Evolutionary conservation across 2,888 invertebrate species (phyloP).

Genomic region (Phytoseiulus persimilis): DNA sequence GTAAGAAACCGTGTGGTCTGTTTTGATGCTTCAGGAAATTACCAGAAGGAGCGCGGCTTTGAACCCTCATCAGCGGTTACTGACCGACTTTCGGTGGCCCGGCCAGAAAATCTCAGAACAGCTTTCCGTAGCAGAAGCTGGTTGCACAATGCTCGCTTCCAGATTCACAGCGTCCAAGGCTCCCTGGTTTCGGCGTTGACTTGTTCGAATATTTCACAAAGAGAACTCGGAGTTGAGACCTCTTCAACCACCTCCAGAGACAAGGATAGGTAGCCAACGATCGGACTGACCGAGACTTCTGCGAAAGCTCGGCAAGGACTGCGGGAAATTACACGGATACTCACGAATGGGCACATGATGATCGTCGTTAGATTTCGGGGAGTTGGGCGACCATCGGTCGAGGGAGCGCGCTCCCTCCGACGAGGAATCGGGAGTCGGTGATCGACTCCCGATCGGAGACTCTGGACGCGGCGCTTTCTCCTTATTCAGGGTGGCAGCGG

Average conservation of each 20-base stretch:
- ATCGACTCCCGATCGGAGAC: constrained; percentile 26
- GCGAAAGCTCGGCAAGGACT: too few relatives aligned
- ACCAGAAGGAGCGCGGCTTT: background rate
- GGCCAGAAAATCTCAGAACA: background rate
- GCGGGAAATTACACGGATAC: background rate
- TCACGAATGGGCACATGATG: constrained; percentile 35
- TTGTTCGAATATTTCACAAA: too few relatives aligned
- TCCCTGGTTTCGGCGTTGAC: too few relatives aligned
- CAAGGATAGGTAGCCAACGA: too few relatives aligned
- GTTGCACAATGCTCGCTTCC: background rate
- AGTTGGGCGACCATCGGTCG: constrained; percentile 18
- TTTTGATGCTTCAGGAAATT: background rate
- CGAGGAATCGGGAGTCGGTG: constrained; percentile 16
- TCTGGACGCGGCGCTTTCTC: constrained; percentile 14
- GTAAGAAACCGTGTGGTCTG: background rate
- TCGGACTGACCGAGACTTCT: too few relatives aligned
- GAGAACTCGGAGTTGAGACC: too few relatives aligned
- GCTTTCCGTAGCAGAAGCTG: background rate
- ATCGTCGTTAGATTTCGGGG: constrained; percentile 11
- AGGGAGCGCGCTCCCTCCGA: constrained; percentile 14
- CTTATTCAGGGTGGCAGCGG: constrained; percentile 12
- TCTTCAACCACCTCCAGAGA: too few relatives aligned
- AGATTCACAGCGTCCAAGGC: background rate
- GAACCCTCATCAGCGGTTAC: background rate
- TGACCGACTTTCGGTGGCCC: background rate